Evolutionary conservation across 2,888 invertebrate genomes (phyloP).

Genomic region (Trissonchulus latispiculum): DNA sequence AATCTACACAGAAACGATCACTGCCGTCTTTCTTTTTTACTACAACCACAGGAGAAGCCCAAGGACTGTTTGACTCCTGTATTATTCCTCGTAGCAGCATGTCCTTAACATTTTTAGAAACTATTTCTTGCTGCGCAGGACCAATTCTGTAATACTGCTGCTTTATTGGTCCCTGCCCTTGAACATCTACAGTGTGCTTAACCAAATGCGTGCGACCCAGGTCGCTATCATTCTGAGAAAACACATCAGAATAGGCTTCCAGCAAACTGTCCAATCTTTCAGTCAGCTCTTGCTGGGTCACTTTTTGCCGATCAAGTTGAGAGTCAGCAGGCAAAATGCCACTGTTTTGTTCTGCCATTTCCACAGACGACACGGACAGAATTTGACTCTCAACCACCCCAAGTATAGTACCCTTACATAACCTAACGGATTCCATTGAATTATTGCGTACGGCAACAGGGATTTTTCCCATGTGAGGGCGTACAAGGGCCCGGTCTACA

Average conservation of each 20-base stretch:
- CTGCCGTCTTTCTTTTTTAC: neutral
- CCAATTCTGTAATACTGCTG: neutral
- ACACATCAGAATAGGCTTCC: neutral
- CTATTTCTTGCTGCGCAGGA: neutral
- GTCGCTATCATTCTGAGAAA: neutral
- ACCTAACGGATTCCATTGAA: neutral
- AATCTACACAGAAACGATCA: neutral
- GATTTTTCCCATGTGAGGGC: neutral
- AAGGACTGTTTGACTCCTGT: neutral
- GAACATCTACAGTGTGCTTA: neutral
- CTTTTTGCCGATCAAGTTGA: neutral
- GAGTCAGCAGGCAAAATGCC: neutral
- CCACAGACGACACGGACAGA: neutral
- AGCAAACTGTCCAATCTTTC: neutral
- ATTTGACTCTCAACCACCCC: neutral
- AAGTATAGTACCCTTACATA: neutral
- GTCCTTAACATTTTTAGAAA: neutral
- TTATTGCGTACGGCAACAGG: neutral
- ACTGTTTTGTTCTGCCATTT: neutral
- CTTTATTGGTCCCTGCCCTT: neutral
- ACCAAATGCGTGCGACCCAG: neutral
- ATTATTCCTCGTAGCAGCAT: neutral
- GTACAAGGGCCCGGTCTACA: neutral
- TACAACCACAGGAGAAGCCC: neutral
- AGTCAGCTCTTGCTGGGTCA: neutral